phyloP scores from a whole-genome alignment of 2,113 vertebrate genomes.

The Nanorana parkeri region DNA sequence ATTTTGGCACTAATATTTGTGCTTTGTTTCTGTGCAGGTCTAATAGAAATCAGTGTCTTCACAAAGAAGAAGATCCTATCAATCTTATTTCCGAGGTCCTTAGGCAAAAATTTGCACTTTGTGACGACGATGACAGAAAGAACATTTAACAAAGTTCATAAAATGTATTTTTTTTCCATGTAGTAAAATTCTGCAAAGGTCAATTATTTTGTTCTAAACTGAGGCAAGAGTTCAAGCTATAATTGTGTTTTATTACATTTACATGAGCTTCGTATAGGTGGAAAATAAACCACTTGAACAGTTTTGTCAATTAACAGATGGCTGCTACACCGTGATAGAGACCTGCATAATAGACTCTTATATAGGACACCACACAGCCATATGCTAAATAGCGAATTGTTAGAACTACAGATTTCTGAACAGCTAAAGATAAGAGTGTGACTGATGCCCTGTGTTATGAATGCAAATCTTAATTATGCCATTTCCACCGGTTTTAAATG shows the following conservation, averaged over 20 bases:
- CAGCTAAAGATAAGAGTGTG: too few species aligned
- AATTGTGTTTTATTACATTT: not conserved
- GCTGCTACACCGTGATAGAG: not conserved
- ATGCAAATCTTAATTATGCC: too few species aligned
- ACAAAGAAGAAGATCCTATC: slow-evolving; percentile 91
- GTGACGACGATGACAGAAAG: slow-evolving; percentile 81
- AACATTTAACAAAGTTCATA: slow-evolving; percentile 5
- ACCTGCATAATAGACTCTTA: not conserved
- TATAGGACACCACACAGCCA: not conserved
- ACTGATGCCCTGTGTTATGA: too few species aligned
- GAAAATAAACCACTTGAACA: not conserved
- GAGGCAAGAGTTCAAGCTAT: not conserved
- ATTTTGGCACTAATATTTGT: not conserved
- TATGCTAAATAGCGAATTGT: not conserved
- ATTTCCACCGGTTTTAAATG: too few species aligned
- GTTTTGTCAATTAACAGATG: not conserved
- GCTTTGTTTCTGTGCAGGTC: slow-evolving; percentile 65
- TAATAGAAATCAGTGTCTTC: slow-evolving; percentile 81
- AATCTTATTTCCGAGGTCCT: slow-evolving; percentile 91
- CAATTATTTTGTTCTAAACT: slow-evolving; percentile 50
- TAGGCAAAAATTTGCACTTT: slow-evolving; percentile 91
- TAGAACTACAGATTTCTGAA: too few species aligned
- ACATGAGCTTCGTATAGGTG: not conserved
- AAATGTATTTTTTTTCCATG: slow-evolving; percentile 10
- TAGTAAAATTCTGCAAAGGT: slow-evolving; percentile 37